A percentile compares a stretch with the other conserved stretches of the same genome.
These are phyloP conservation scores for Netelia inedita DNA, from an alignment of 2,888 invertebrate genomes.

Conservation along the genomic window DNA sequence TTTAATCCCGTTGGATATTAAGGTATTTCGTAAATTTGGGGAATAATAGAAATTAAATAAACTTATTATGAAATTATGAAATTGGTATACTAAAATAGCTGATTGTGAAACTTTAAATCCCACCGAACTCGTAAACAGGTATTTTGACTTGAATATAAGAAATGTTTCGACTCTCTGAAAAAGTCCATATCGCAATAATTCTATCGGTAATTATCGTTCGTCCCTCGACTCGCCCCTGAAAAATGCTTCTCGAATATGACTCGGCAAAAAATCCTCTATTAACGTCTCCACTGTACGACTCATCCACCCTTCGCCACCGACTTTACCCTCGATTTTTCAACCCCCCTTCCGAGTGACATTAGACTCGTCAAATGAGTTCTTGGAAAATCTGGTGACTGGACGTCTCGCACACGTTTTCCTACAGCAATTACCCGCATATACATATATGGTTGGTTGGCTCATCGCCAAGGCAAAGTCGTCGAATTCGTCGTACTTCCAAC, in stretches of 20 bases:
- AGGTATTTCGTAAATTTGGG: neutral
- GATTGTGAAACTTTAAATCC: too few species aligned
- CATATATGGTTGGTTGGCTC: neutral
- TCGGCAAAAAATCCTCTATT: slow-evolving; percentile 21
- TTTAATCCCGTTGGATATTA: neutral
- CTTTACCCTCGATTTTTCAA: slow-evolving; percentile 13
- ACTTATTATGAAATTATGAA: too few species aligned
- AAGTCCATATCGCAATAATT: slow-evolving; percentile 16
- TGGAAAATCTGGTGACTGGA: slow-evolving; percentile 59
- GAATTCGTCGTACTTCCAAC: slow-evolving; percentile 45
- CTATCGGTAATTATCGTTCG: slow-evolving; percentile 31
- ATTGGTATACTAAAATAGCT: too few species aligned
- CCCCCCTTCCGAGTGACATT: slow-evolving; percentile 39
- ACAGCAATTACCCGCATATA: neutral
- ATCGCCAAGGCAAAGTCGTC: slow-evolving; percentile 21
- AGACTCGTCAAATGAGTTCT: slow-evolving; percentile 63
- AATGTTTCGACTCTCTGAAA: neutral
- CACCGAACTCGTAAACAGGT: too few species aligned
- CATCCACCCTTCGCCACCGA: slow-evolving; percentile 16
- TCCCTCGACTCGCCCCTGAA: neutral
- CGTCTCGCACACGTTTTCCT: slow-evolving; percentile 40
- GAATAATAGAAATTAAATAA: too few species aligned
- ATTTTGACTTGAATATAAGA: too few species aligned
- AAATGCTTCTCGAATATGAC: slow-evolving; percentile 19
- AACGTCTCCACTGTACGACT: slow-evolving; percentile 29